These are phyloP conservation scores for Pseudococcus viburni DNA, from an alignment of 2,888 invertebrate genomes.

Conservation along the genomic window DNA sequence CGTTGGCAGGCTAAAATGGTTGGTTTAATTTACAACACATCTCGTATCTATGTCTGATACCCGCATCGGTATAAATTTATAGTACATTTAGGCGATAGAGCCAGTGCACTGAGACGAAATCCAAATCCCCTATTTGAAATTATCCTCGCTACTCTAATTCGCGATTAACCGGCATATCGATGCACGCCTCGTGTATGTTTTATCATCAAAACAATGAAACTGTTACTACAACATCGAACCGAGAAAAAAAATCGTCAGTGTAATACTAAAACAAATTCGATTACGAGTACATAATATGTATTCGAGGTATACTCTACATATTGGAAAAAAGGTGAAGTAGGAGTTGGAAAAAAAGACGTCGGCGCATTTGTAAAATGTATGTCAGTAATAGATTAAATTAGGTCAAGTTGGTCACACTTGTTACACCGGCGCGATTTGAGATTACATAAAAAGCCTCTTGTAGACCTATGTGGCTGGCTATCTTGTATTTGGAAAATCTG, in stretches of 20 bases:
- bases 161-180: constrained; percentile 29
- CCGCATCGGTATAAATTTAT: not conserved
- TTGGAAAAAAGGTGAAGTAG: not conserved
- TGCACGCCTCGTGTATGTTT: not conserved
- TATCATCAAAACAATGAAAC: constrained; percentile 40
- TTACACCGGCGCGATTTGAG: constrained; percentile 15
- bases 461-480: not conserved
- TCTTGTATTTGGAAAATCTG: not conserved
- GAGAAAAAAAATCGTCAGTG: not conserved
- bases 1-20: not conserved
- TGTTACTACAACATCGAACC: not conserved
- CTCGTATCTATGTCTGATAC: not conserved
- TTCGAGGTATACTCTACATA: not conserved
- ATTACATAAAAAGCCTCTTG: constrained; percentile 18
- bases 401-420: constrained; percentile 54
- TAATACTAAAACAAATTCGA: constrained; percentile 35
- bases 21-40: not conserved
- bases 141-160: constrained; percentile 38
- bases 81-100: not conserved
- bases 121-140: constrained; percentile 37
- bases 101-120: constrained; percentile 14
- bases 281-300: not conserved
- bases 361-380: constrained; percentile 46
- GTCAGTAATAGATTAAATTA: constrained; percentile 52
- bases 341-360: not conserved